A percentile compares a stretch with the other conserved stretches of the same genome.
These are phyloP conservation scores for Branchellion lobata DNA, from an alignment of 2,888 invertebrate species.

Conservation along the genomic window DNA sequence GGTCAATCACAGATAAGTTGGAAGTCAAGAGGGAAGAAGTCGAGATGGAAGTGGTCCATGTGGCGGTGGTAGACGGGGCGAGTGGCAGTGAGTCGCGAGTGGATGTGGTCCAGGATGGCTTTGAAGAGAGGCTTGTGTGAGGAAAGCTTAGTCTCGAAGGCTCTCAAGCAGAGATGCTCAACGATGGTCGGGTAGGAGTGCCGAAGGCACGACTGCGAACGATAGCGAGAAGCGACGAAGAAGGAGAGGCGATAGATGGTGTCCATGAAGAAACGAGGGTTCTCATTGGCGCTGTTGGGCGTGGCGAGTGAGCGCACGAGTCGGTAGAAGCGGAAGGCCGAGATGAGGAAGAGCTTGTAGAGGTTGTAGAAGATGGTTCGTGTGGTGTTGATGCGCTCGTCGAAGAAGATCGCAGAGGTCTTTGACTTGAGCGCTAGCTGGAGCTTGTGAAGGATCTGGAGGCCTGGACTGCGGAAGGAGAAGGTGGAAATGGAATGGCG, in stretches of 20 bases:
- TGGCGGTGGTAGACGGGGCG: neutral
- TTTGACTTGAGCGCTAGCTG: neutral
- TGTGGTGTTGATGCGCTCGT: neutral
- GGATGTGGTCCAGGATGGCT: neutral
- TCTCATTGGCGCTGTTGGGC: neutral
- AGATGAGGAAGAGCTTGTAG: neutral
- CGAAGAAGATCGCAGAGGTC: neutral
- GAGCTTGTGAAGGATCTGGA: neutral
- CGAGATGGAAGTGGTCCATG: neutral
- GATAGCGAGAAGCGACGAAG: neutral
- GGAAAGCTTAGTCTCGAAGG: neutral
- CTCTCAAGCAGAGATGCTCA: neutral
- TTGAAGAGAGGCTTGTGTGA: neutral
- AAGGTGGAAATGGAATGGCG: neutral
- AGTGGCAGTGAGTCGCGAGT: neutral
- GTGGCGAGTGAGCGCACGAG: neutral
- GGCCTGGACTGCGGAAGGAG: neutral
- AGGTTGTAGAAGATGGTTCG: neutral
- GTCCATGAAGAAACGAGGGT: neutral
- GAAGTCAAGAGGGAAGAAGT: neutral
- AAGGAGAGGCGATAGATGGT: neutral
- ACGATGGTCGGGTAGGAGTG: neutral
- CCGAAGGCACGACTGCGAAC: neutral
- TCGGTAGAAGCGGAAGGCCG: neutral
- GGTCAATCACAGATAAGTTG: neutral